Conservation (phyloP, 2,113 vertebrate species). For the Laterallus jamaicensis region DNA sequence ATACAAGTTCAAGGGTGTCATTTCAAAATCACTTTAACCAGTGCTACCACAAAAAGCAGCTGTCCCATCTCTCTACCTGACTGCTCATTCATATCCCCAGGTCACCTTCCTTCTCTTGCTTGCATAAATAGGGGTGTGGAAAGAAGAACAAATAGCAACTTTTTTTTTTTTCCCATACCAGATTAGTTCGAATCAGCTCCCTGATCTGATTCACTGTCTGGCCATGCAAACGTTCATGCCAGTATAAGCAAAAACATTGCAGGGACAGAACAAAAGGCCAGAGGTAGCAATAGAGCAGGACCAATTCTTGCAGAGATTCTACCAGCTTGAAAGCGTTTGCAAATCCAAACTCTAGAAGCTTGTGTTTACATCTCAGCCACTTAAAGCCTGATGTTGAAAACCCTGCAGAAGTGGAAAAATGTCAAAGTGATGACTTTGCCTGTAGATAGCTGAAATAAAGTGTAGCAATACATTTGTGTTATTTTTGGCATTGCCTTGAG, state of each 20-base stretch:
- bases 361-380: neutral
- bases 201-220: conserved; percentile 65
- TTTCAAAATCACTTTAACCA: neutral
- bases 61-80: neutral
- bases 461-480: neutral
- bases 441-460: neutral
- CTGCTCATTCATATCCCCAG: neutral
- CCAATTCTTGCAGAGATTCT: neutral
- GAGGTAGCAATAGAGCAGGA: neutral
- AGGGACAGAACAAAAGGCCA: conserved; percentile 39
- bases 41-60: neutral
- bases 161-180: neutral
- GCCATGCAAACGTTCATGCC: conserved; percentile 22
- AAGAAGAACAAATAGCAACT: conserved; percentile 22
- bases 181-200: conserved; percentile 15
- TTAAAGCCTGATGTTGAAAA: neutral
- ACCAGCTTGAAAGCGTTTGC: conserved; percentile 23
- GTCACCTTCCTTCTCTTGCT: conserved; percentile 4
- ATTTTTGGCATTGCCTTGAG: neutral
- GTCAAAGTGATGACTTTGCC: neutral
- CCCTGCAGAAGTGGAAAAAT: neutral
- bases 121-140: conserved; percentile 28
- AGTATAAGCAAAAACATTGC: conserved; percentile 29
- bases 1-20: neutral
- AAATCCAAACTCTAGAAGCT: neutral